Evolutionary conservation across 2,888 invertebrate genomes (phyloP).

Genomic region (Dasypogon diadema): DNA sequence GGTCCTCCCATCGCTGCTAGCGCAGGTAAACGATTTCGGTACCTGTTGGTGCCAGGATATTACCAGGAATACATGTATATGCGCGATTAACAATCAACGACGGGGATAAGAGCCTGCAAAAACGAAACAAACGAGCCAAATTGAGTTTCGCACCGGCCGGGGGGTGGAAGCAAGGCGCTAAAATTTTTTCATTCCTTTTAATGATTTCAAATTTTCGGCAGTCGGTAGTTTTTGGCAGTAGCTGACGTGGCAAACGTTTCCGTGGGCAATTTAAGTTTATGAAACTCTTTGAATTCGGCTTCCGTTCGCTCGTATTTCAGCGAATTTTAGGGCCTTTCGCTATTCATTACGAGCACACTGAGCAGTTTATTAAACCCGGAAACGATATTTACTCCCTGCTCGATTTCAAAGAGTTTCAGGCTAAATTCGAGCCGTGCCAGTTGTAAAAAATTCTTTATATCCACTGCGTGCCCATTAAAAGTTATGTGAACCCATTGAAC

Average conservation of each 20-base stretch:
- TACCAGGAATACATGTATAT: slow-evolving; percentile 19
- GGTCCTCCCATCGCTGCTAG: background rate
- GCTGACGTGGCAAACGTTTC: slow-evolving; percentile 32
- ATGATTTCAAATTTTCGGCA: slow-evolving; percentile 41
- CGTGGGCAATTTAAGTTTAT: slow-evolving; percentile 44
- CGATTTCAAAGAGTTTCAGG: background rate
- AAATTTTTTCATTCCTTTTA: slow-evolving; percentile 37
- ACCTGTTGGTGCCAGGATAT: slow-evolving; percentile 46
- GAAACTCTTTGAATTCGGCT: slow-evolving; percentile 24
- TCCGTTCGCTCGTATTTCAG: background rate
- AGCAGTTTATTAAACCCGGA: slow-evolving; percentile 30
- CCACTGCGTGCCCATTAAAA: slow-evolving; percentile 26
- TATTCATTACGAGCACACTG: slow-evolving; percentile 15
- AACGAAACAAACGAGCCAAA: slow-evolving; percentile 37
- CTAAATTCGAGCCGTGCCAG: background rate
- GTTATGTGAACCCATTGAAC: slow-evolving; percentile 4
- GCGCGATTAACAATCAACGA: slow-evolving; percentile 44
- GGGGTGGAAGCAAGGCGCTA: slow-evolving; percentile 8
- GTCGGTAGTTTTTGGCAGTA: slow-evolving; percentile 31
- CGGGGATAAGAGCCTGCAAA: slow-evolving; percentile 32
- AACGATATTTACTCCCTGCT: slow-evolving; percentile 37
- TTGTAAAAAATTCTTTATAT: slow-evolving; percentile 7
- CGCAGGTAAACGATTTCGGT: slow-evolving; percentile 39
- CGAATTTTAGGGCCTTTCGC: slow-evolving; percentile 1
- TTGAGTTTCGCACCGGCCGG: slow-evolving; percentile 14